These are phyloP conservation scores for Leptestheria dahalacensis DNA, from an alignment of 1,140 invertebrate genomes.

Conservation along the genomic window DNA sequence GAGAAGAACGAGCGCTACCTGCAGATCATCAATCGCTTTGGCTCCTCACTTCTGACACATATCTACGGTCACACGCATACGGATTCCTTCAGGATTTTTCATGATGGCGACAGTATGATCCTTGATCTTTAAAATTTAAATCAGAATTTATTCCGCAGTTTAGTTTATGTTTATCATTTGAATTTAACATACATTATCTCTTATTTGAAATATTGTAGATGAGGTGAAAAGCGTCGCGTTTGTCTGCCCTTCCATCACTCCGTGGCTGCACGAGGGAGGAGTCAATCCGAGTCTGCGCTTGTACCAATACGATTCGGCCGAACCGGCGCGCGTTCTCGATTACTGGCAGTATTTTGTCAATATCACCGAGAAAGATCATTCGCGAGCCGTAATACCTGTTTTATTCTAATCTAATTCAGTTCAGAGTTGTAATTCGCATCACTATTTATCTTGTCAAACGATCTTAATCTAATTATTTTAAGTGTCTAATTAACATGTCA, in stretches of 20 bases:
- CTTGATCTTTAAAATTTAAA: not conserved
- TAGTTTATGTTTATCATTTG: not conserved
- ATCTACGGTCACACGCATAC: constrained; percentile 85
- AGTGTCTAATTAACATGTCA: too few relatives aligned
- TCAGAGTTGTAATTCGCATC: too few relatives aligned
- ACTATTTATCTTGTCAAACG: too few relatives aligned
- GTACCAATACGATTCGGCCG: constrained; percentile 4
- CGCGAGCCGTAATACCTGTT: not conserved
- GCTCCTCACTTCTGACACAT: constrained; percentile 68
- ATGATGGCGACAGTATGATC: constrained; percentile 1
- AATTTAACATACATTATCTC: not conserved
- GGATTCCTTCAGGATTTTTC: constrained; percentile 67
- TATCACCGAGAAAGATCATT: constrained; percentile 4
- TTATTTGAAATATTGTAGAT: constrained; percentile 13
- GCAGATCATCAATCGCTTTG: constrained; percentile 49
- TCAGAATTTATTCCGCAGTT: not conserved
- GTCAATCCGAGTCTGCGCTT: constrained; percentile 15
- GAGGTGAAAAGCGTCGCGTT: constrained; percentile 16
- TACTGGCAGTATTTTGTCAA: constrained; percentile 17
- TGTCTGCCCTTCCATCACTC: constrained; percentile 15
- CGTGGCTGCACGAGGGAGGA: constrained; percentile 16
- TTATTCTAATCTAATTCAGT: too few relatives aligned
- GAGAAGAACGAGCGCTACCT: constrained; percentile 38
- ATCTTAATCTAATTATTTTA: too few relatives aligned
- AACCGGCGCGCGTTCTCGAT: not conserved